phyloP scores from a whole-genome alignment of 2,888 invertebrate genomes.

The Philereme transversata region DNA sequence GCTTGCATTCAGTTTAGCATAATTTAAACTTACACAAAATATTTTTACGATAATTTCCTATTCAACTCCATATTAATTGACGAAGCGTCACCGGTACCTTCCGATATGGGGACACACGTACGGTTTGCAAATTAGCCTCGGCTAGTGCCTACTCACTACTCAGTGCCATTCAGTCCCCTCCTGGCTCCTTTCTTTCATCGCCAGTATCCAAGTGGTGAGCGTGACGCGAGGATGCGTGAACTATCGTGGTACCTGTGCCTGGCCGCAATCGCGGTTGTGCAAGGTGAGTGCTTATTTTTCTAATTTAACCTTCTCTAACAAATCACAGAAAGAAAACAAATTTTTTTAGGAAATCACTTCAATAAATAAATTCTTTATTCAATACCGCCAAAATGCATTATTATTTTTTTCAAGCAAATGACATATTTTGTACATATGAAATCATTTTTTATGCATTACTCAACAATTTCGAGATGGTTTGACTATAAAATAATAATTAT shows the following conservation, averaged over 20 bases:
- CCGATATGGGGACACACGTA: constrained; percentile 3
- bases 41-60: constrained; percentile 16
- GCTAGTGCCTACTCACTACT: constrained; percentile 5
- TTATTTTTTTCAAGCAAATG: no score
- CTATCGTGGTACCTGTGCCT: constrained; percentile 25
- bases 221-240: constrained; percentile 39
- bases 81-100: constrained; percentile 1
- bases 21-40: not conserved
- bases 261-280: constrained; percentile 29
- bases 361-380: no score
- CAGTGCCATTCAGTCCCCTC: constrained; percentile 8
- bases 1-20: not conserved
- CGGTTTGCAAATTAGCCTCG: constrained; percentile 22
- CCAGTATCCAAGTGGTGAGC: constrained; percentile 29
- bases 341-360: no score
- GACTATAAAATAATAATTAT: no score
- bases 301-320: not conserved
- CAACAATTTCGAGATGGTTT: no score
- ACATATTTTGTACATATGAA: no score
- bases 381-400: no score
- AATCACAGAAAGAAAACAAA: no score
- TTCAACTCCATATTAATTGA: constrained; percentile 5
- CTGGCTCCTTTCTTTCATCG: constrained; percentile 17
- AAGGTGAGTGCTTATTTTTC: constrained; percentile 31
- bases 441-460: no score